Base-by-base conservation (phyloP, 1,140 invertebrate genomes). In the Drosophila ercepeae region DNA sequence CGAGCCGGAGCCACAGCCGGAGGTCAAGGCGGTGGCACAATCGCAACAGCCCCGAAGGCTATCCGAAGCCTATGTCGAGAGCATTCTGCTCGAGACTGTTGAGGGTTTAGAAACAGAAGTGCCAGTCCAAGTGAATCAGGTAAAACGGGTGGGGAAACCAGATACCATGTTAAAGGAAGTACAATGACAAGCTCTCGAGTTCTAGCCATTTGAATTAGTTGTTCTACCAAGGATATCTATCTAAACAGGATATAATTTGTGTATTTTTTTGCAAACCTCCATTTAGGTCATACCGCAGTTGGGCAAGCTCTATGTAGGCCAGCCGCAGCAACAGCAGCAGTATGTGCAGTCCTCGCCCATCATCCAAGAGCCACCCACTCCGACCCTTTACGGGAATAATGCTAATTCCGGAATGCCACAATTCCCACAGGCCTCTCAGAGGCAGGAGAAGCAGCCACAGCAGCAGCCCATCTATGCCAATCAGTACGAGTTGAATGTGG, bases 391-490 rank as follows among this genome's bases (percentile, higher is more conserved):
- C 48, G 71, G 74, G 36, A 74, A 61, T 11, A 75, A 39, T 25
- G 39, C 21, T 5, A 44, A 52, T 1, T 60, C 46, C 1, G 63
- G 58, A 16, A 61, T 69, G 1, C 90, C 83, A 36, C 86, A 90
- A 25, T 90, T 82, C 54, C 90, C 90, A 45, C 90, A 89, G 76
- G 67, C 82, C 4, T 34, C 88, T 9, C 89, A 91, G 42, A 70
- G 89, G 9, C 75, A 77, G 60, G 73, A 71, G 14, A 84, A 77
- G 16, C 78, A 75, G 6, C 51, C 57, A 9, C 79, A 86, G 25
- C 76, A 86, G 29, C 89, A 89, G 29, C 90, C 89, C 55, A 91
- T 91, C 50, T 91, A 91, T 75, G 90, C 90, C 60, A 91, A 91
- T 76, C 90, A 91, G 59, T 90, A 89, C 32, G 89, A 91, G 54